phyloP scores from a whole-genome alignment of 2,797 vertebrate species.

The Coracias cyanogaster region DNA sequence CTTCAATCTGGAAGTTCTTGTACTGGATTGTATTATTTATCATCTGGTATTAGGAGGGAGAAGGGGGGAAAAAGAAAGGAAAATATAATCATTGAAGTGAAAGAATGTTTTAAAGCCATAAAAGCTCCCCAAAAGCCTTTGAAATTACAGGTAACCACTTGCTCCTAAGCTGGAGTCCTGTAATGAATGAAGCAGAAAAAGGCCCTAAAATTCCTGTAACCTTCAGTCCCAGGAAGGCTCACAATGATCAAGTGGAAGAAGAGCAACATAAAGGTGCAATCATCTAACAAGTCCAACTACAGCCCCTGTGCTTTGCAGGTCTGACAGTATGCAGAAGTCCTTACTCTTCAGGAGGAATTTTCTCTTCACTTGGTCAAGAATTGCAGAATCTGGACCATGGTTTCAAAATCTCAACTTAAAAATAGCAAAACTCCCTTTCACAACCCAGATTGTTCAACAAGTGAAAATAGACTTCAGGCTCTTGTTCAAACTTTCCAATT shows the following conservation, averaged over 20 bases:
- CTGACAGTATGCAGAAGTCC: not conserved
- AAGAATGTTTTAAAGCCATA: not conserved
- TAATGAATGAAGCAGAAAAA: not conserved
- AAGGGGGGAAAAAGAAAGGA: not conserved
- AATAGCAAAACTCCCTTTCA: not conserved
- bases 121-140: not conserved
- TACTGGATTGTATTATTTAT: slow-evolving; percentile 82
- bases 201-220: not conserved
- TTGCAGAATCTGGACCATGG: not conserved
- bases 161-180: not conserved
- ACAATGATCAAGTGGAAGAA: not conserved
- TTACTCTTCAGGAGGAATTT: not conserved
- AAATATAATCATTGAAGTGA: not conserved
- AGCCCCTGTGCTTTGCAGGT: not conserved
- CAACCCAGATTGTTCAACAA: not conserved
- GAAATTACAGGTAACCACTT: not conserved
- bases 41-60: not conserved
- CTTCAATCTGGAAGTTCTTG: slow-evolving; percentile 98
- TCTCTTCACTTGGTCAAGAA: not conserved
- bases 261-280: not conserved
- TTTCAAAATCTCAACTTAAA: not conserved
- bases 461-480: not conserved
- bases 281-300: not conserved
- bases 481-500: not conserved
- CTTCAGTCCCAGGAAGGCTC: not conserved